Base-by-base conservation (phyloP, 2,888 invertebrate genomes). In the Branchipolynoe longqiensis region DNA sequence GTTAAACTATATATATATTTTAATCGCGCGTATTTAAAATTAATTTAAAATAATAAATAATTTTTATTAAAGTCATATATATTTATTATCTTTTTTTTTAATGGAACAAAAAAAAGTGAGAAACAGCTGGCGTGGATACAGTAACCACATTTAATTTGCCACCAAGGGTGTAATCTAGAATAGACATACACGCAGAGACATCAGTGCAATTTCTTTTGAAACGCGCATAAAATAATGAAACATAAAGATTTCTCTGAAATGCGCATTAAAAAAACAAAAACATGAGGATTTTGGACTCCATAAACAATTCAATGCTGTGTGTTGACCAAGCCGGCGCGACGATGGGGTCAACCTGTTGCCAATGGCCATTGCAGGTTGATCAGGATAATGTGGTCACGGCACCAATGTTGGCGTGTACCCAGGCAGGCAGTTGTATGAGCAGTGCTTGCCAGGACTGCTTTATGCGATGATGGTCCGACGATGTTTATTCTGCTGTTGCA, bases 401-500 rank as follows among this genome's bases (percentile, higher is more conserved):
- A 48, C 18, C 8, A 18, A 48, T 48, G 18, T 48, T 48, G 48
- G 8, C 48, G 48, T 48, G 18, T 18, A 48, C 8, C 8, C 18
- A 12, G 48, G 8, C 48, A 48, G 48, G 48, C 18, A 48, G 48
- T 48, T 8, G 48, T 48, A 12, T 31, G 31, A 14, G 62, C n/a
- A n/a, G n/a, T n/a, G n/a, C n/a, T n/a, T n/a, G n/a, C n/a, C n/a
- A n/a, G n/a, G n/a, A n/a, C n/a, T n/a, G n/a, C n/a, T 62, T 12
- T 62, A 12, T 6, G 59, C 0, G n/a, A 58, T 40, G 38, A 85
- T 85, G 85, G 81, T 78, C 4, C 41, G 84, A 3, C 36, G 69
- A 22, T 84, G 84, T n/a, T 31, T 84, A 2, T 64, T 69, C 28
- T 84, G 84, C 56, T 84, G 84, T 31, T 84, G 84, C 40, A 25